These are phyloP conservation scores for Penelope pileata DNA, from an alignment of 2,113 vertebrate species.

Conservation along the genomic window DNA sequence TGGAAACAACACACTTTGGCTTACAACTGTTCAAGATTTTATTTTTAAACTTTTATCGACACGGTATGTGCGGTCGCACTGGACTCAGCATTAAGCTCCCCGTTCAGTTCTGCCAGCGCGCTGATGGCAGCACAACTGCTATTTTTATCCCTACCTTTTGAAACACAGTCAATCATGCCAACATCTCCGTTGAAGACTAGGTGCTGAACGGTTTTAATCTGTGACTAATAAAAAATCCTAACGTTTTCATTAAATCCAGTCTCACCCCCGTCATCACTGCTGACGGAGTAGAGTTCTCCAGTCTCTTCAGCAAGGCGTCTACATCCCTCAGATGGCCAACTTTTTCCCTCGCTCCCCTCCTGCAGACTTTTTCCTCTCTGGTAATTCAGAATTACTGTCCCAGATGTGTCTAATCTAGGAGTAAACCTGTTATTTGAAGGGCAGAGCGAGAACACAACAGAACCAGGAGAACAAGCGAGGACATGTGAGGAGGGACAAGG, in stretches of 20 bases:
- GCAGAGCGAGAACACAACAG: background rate
- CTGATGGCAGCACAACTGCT: background rate
- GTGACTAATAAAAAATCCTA: conserved; percentile 17
- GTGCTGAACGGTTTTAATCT: conserved; percentile 10
- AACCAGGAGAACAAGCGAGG: background rate
- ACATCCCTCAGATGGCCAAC: background rate
- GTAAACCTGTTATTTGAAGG: background rate
- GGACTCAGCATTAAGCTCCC: background rate
- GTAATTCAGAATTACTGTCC: background rate
- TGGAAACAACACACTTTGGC: background rate
- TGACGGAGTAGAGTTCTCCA: background rate
- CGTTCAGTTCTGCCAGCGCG: conserved; percentile 23
- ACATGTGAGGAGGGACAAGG: background rate
- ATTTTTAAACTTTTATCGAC: conserved; percentile 44
- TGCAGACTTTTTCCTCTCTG: background rate
- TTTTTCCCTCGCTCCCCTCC: background rate
- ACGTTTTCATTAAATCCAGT: conserved; percentile 28
- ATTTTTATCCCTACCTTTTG: conserved; percentile 32
- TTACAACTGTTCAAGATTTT: background rate
- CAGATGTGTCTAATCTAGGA: background rate
- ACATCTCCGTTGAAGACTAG: conserved; percentile 26
- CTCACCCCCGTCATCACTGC: background rate
- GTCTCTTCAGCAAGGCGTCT: background rate
- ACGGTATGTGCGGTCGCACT: background rate
- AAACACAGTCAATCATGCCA: conserved; percentile 29